Percentiles rank a stretch among this genome's conserved stretches.
Evolutionary conservation across 1,140 invertebrate genomes (phyloP).

Genomic region (Atta colombica): DNA sequence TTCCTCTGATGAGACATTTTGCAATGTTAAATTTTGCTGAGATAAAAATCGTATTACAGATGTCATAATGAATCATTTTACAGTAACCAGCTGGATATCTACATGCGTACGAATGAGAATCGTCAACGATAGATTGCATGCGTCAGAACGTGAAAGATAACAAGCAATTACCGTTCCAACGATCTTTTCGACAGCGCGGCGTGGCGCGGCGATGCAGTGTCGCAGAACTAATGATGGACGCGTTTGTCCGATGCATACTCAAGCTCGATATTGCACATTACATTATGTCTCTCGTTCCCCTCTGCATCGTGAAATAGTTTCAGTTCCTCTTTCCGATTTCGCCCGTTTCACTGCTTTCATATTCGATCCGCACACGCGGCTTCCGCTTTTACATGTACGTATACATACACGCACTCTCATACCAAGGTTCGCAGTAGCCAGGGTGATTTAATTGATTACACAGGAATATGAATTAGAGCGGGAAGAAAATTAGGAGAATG

Average conservation of each 20-base stretch:
- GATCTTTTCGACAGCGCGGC: conserved; percentile 32
- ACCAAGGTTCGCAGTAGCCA: too few relatives aligned
- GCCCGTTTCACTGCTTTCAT: conserved; percentile 26
- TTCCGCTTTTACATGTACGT: background rate
- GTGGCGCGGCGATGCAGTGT: background rate
- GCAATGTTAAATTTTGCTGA: conserved; percentile 35
- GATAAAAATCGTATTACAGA: conserved; percentile 8
- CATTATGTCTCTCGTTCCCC: background rate
- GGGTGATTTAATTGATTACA: conserved; percentile 42
- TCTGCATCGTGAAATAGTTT: conserved; percentile 1
- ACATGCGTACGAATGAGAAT: conserved; percentile 36
- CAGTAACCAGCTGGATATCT: background rate
- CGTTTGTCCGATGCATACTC: background rate
- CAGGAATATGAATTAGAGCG: conserved; percentile 34
- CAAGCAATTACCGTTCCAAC: conserved; percentile 64
- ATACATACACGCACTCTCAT: background rate
- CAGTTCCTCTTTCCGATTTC: conserved; percentile 23
- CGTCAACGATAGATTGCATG: conserved; percentile 53
- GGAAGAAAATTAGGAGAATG: background rate
- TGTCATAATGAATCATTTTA: conserved; percentile 65
- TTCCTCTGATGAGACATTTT: background rate
- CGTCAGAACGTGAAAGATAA: conserved; percentile 66
- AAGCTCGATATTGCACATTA: background rate
- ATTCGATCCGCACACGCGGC: conserved; percentile 33
- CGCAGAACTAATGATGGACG: conserved; percentile 10